These are phyloP conservation scores for Drosophila subpulchrella DNA, from an alignment of 1,140 invertebrate genomes.

Conservation along the genomic window DNA sequence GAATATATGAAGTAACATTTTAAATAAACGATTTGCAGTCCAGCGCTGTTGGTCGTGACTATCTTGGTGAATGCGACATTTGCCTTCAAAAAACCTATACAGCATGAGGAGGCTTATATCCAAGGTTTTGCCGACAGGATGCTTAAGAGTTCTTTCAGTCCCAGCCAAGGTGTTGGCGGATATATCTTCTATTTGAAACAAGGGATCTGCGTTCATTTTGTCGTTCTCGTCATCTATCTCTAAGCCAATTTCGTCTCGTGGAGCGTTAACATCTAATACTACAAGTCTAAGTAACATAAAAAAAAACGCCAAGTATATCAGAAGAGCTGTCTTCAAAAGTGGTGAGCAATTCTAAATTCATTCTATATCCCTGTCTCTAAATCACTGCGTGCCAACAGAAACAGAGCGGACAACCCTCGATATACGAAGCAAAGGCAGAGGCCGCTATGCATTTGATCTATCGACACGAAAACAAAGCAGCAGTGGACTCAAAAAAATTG, in stretches of 20 bases:
- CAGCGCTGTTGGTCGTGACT: slow-evolving; percentile 36
- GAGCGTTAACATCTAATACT: slow-evolving; percentile 88
- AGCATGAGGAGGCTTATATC: slow-evolving; percentile 88
- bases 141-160: slow-evolving; percentile 57
- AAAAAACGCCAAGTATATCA: not conserved
- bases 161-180: slow-evolving; percentile 1
- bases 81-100: slow-evolving; percentile 86
- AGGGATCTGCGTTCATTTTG: slow-evolving; percentile 54
- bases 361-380: no score
- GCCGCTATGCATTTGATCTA: no score
- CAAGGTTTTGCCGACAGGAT: slow-evolving; percentile 86
- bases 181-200: slow-evolving; percentile 85
- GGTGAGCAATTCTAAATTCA: no score
- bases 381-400: no score
- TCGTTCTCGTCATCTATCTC: slow-evolving; percentile 83
- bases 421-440: no score
- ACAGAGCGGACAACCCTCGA: no score
- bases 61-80: slow-evolving; percentile 46
- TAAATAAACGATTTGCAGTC: slow-evolving; percentile 70
- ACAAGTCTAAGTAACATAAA: slow-evolving; percentile 85
- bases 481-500: no score
- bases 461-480: no score
- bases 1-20: slow-evolving; percentile 87
- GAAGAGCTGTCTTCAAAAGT: no score
- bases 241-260: slow-evolving; percentile 86